phyloP scores from a whole-genome alignment of 1,140 invertebrate genomes.

The Lethrus apterus region DNA sequence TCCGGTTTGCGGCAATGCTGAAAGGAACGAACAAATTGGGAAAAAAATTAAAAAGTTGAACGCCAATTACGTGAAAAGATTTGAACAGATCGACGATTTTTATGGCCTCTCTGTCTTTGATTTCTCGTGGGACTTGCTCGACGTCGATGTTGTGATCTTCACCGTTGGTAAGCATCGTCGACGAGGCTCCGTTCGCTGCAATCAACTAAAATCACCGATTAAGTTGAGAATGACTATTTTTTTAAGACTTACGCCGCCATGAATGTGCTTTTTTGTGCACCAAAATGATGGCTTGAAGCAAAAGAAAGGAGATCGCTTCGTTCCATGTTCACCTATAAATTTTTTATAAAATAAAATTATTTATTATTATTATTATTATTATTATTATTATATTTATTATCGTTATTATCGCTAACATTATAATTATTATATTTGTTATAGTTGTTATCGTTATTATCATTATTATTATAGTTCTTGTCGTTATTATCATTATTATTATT shows the following conservation, averaged over 20 bases:
- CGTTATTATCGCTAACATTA: too few relatives aligned
- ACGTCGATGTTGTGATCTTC: conserved; percentile 54
- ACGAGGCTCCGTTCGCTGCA: conserved; percentile 52
- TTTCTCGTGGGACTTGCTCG: conserved; percentile 65
- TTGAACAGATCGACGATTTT: conserved; percentile 68
- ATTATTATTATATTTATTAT: too few relatives aligned
- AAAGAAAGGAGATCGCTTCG: conserved; percentile 62
- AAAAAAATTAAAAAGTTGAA: not conserved
- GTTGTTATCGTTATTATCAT: too few relatives aligned
- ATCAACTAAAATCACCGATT: conserved; percentile 39
- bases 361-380: too few relatives aligned
- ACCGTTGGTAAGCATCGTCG: conserved; percentile 48
- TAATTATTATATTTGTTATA: too few relatives aligned
- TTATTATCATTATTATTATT: too few relatives aligned
- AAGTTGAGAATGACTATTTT: not conserved
- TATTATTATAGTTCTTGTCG: too few relatives aligned
- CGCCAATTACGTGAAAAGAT: conserved; percentile 45
- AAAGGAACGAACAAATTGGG: conserved; percentile 18
- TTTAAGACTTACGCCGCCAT: conserved; percentile 44
- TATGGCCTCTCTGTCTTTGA: conserved; percentile 67
- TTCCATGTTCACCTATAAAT: conserved; percentile 63
- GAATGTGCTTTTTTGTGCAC: conserved; percentile 46
- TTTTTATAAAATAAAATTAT: too few relatives aligned
- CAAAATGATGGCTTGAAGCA: conserved; percentile 65
- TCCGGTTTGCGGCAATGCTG: conserved; percentile 47